Conservation (phyloP, 2,113 vertebrate genomes). For the Progne subis region DNA sequence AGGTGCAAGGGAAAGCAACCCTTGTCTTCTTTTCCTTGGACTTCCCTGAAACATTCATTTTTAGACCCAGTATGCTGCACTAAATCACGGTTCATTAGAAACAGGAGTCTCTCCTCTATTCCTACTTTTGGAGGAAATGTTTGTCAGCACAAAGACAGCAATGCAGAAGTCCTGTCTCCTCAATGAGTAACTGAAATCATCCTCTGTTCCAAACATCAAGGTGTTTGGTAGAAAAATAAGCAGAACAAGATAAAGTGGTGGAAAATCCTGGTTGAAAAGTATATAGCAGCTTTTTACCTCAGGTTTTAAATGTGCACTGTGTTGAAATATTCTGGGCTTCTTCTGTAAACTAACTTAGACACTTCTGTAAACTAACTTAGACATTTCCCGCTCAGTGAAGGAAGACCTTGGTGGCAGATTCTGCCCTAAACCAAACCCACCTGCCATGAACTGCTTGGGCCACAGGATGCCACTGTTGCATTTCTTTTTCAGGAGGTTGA, state of each 20-base stretch:
- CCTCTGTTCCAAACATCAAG: not conserved
- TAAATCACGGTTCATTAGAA: not conserved
- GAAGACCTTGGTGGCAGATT: not conserved
- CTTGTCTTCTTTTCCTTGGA: not conserved
- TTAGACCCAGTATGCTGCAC: not conserved
- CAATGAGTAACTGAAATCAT: not conserved
- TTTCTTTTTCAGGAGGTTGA: conserved; percentile 39
- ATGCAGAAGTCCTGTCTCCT: not conserved
- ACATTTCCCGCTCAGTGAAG: rapidly evolving
- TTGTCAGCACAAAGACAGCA: not conserved
- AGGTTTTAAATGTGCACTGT: not conserved
- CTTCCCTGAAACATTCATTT: not conserved
- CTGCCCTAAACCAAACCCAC: not conserved
- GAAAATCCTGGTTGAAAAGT: not conserved
- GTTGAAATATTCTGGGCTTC: not conserved
- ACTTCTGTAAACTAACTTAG: not conserved
- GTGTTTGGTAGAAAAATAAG: not conserved
- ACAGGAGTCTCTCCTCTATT: not conserved
- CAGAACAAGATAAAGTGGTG: not conserved
- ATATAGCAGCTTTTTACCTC: not conserved
- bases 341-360: not conserved
- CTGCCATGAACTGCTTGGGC: conserved; percentile 57
- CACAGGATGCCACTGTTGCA: conserved; percentile 75
- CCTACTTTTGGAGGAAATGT: not conserved
- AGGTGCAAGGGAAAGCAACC: not conserved